These are phyloP conservation scores for Eupithecia inturbata DNA, from an alignment of 2,888 invertebrate genomes.

Conservation along the genomic window DNA sequence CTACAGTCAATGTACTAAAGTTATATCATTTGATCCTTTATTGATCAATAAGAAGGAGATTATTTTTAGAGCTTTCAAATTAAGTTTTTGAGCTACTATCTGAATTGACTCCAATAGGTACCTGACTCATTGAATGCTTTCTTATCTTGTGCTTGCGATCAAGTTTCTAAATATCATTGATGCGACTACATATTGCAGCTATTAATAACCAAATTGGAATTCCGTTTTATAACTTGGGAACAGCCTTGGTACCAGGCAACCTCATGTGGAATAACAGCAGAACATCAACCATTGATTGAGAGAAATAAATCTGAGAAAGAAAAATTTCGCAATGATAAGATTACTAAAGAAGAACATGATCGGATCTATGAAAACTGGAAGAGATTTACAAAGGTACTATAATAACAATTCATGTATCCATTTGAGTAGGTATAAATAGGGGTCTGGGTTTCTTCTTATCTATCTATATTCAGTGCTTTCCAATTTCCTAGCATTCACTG, in stretches of 20 bases:
- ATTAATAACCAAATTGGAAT: constrained; percentile 51
- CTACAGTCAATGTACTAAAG: no score
- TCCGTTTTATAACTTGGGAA: constrained; percentile 62
- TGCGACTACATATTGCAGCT: constrained; percentile 51
- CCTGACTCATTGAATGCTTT: neutral
- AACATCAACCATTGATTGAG: constrained; percentile 13
- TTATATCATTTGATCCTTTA: no score
- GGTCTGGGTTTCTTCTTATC: no score
- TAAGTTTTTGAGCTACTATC: neutral
- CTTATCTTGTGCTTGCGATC: neutral
- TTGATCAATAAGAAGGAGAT: no score
- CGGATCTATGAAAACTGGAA: constrained; percentile 65
- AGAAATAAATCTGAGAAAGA: constrained; percentile 35
- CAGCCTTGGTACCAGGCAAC: constrained; percentile 73
- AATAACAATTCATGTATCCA: neutral
- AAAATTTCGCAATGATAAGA: constrained; percentile 55
- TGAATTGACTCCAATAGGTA: neutral
- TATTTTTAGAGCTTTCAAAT: no score
- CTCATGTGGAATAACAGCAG: constrained; percentile 17
- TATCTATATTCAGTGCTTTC: neutral
- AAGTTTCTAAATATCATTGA: neutral
- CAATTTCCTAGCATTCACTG: neutral
- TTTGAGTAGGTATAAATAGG: neutral
- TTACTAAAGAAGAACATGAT: constrained; percentile 64
- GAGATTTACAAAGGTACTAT: constrained; percentile 62